phyloP scores from a whole-genome alignment of 2,888 invertebrate genomes.

The Cerastoderma edule region DNA sequence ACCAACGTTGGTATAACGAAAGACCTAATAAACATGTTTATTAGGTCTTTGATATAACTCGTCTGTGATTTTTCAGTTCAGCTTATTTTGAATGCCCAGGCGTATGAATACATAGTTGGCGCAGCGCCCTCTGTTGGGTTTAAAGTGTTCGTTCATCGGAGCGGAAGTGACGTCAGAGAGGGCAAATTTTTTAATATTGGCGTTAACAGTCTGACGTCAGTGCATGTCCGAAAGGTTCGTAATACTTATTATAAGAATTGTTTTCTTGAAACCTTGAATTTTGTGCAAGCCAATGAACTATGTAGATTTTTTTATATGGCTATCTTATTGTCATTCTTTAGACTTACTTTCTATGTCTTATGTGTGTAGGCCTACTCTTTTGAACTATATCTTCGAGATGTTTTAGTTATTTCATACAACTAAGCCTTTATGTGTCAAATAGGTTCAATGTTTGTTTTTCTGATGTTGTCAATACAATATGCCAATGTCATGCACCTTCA shows the following conservation, averaged over 20 bases:
- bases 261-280: no score
- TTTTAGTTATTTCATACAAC: no score
- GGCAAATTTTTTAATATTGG: background rate
- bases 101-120: conserved; percentile 40
- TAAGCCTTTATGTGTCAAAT: no score
- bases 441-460: no score
- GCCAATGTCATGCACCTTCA: no score
- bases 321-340: background rate
- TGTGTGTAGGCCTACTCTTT: no score
- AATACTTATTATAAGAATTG: background rate
- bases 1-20: no score
- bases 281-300: no score
- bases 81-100: conserved; percentile 36
- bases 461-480: no score
- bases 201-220: conserved; percentile 10
- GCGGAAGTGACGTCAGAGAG: background rate
- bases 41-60: no score
- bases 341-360: background rate
- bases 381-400: no score
- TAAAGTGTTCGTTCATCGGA: conserved; percentile 21
- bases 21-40: no score
- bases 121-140: conserved; percentile 38
- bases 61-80: conserved; percentile 26
- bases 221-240: conserved; percentile 1
- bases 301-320: background rate